A percentile compares a stretch with the other conserved stretches of the same genome.
Evolutionary conservation across 2,113 vertebrate genomes (phyloP).

Genomic region (Anthoscopus minutus): DNA sequence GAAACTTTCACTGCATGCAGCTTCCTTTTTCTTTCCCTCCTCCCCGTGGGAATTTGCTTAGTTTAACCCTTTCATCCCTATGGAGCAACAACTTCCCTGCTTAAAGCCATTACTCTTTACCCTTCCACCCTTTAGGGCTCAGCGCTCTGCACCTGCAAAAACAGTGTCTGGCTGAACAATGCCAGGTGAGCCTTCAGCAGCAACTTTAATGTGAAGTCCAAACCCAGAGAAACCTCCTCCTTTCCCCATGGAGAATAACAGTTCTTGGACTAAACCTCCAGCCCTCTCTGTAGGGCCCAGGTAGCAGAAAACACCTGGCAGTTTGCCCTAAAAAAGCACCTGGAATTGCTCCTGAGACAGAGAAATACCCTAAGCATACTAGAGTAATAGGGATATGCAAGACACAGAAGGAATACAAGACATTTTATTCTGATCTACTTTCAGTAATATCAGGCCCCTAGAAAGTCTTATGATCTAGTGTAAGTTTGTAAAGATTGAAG

Average conservation of each 20-base stretch:
- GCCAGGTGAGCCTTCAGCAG: slow-evolving; percentile 24
- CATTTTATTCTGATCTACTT: not conserved
- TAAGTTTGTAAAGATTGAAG: not conserved
- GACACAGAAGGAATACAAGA: not conserved
- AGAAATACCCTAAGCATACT: not conserved
- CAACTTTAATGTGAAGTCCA: slow-evolving; percentile 20
- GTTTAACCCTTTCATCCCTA: slow-evolving; percentile 42
- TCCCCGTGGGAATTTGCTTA: slow-evolving; percentile 36
- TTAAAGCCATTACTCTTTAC: not conserved
- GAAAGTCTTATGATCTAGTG: not conserved
- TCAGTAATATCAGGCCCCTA: not conserved
- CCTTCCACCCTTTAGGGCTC: slow-evolving; percentile 15
- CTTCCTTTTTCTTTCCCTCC: slow-evolving; percentile 37
- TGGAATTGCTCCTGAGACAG: not conserved
- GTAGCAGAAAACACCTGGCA: not conserved
- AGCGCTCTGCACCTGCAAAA: slow-evolving; percentile 28
- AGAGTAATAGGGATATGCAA: not conserved
- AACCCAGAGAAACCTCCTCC: not conserved
- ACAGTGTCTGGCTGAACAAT: not conserved
- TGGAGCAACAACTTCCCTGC: not conserved
- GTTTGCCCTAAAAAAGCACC: not conserved
- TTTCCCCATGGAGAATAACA: not conserved
- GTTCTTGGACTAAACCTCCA: not conserved
- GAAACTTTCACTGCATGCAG: not conserved
- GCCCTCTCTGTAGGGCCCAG: not conserved